Evolutionary conservation across 2,888 invertebrate genomes (phyloP), one percentile per base, ranked within the genome.

Genomic region (Cremastobaeus sp.): DNA sequence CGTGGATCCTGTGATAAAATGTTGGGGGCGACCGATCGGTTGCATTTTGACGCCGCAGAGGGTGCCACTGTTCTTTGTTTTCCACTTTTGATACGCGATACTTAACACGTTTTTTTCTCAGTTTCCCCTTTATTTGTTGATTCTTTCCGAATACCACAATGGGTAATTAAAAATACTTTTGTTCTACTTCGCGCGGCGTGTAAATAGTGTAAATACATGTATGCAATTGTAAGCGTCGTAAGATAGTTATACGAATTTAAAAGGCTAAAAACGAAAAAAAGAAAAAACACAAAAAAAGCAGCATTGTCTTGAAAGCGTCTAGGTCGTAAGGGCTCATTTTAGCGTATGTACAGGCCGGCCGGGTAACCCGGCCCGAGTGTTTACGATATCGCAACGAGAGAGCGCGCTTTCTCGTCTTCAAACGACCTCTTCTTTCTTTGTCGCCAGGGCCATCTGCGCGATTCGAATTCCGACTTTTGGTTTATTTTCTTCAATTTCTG

Each of bases 141-240:
- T 34, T 34, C 6, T 9, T 12, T 34, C 9, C 2, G 34, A 1
- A 39, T 9, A 9, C 11, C 37, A 9, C 12, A 5, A 14, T 6
- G n/a, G n/a, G n/a, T n/a, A n/a, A n/a, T n/a, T n/a, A 37, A 37
- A 37, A 37, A 14, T 28, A 14, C 14, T 48, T 28, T 20, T 17
- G 9, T 60, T 17, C 35, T 39, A 30, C 11, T 25, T 39, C 20
- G 43, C 39, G 82, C 82, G 82, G 76, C 77, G 75, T 86, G 86
- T 86, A 86, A 76, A 86, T 86, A 86, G 70, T 85, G 85, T 86
- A 85, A 77, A 85, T 84, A 85, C 82, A 84, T 55, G 64, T 68
- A 71, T 80, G 78, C 78, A 77, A 79, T 79, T 54, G 73, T 82
- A 78, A 79, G 71, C 78, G 72, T 77, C 74, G 65, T 83, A 85